These are phyloP conservation scores for Alauda arvensis DNA, from an alignment of 2,797 vertebrate species.

Conservation along the genomic window DNA sequence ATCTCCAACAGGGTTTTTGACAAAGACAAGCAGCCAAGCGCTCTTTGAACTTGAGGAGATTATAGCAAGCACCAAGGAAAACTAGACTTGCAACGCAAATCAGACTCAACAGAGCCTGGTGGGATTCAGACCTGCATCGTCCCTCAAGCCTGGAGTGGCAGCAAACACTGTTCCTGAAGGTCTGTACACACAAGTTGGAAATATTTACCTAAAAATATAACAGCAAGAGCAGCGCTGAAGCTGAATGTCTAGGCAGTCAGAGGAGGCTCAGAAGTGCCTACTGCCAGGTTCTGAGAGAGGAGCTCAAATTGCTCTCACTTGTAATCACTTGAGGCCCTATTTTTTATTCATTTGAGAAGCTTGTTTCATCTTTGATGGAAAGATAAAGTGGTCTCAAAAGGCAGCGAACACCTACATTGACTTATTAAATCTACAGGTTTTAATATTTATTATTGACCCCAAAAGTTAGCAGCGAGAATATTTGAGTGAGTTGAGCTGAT, in stretches of 20 bases:
- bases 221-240: not conserved
- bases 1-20: conserved; percentile 87
- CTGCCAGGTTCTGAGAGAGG: conserved; percentile 53
- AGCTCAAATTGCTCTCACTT: conserved; percentile 63
- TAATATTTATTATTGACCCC: conserved; percentile 59
- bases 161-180: conserved; percentile 48
- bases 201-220: conserved; percentile 58
- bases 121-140: conserved; percentile 59
- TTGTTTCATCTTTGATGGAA: conserved; percentile 42
- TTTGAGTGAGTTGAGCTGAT: conserved; percentile 5
- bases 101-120: conserved; percentile 76
- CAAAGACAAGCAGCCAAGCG: conserved; percentile 89
- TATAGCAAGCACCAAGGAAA: conserved; percentile 80
- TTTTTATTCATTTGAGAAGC: conserved; percentile 62
- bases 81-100: conserved; percentile 75
- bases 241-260: conserved; percentile 33
- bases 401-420: conserved; percentile 51
- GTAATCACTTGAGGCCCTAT: conserved; percentile 65
- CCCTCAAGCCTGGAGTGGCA: conserved; percentile 41
- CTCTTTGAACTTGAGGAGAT: conserved; percentile 87
- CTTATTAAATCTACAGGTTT: conserved; percentile 56
- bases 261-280: conserved; percentile 47
- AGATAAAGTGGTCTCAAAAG: conserved; percentile 62
- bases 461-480: conserved; percentile 8
- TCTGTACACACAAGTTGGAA: conserved; percentile 25